A percentile compares a stretch with the other conserved stretches of the same genome.
phyloP scores from a whole-genome alignment of 1,140 invertebrate species.

The Cydia amplana region DNA sequence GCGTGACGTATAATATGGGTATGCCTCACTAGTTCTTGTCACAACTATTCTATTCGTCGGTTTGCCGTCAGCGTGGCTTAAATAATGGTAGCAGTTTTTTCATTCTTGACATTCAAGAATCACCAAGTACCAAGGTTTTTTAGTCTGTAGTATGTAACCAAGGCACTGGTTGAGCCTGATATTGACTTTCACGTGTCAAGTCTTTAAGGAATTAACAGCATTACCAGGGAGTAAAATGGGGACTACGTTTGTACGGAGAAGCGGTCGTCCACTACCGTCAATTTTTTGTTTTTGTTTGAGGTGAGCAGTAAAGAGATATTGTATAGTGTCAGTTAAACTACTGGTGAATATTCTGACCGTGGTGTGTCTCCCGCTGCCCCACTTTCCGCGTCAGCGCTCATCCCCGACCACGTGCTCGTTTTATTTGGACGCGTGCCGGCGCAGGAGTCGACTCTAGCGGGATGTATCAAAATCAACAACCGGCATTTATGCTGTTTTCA shows the following conservation, averaged over 20 bases:
- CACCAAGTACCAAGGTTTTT: too few relatives aligned
- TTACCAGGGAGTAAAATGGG: too few relatives aligned
- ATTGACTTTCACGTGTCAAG: too few relatives aligned
- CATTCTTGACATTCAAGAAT: background rate
- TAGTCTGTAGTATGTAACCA: background rate
- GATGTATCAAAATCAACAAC: constrained; percentile 1
- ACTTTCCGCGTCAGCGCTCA: constrained; percentile 44
- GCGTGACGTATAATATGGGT: background rate
- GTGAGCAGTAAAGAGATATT: background rate
- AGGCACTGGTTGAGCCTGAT: too few relatives aligned
- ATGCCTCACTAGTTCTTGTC: constrained; percentile 20
- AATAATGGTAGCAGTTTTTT: background rate
- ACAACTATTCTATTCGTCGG: constrained; percentile 19
- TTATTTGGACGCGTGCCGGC: constrained; percentile 42
- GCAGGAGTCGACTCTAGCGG: constrained; percentile 14
- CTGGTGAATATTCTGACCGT: background rate
- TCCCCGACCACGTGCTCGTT: constrained; percentile 42
- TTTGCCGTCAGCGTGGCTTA: background rate
- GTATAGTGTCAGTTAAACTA: background rate
- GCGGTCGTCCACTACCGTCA: too few relatives aligned
- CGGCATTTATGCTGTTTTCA: background rate
- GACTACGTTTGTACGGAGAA: too few relatives aligned
- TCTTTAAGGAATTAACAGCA: too few relatives aligned
- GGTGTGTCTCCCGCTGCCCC: constrained; percentile 36
- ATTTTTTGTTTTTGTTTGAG: too few relatives aligned